Percentiles rank a stretch among this genome's conserved stretches.
phyloP scores from a whole-genome alignment of 2,113 vertebrate genomes.

The Macaca nemestrina region DNA sequence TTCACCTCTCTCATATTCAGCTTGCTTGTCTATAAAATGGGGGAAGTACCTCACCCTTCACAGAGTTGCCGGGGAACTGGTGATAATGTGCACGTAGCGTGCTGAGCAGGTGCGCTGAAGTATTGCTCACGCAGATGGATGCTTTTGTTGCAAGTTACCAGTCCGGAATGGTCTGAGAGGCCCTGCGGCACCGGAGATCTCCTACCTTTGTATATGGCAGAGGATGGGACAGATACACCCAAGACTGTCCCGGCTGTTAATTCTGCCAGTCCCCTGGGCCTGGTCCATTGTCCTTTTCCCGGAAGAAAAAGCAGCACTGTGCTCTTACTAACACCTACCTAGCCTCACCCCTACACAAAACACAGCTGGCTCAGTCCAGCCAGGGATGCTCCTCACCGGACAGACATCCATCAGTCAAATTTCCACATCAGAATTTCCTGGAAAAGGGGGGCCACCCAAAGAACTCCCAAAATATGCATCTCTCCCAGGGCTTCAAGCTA shows the following conservation, averaged over 20 bases:
- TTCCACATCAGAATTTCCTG: conserved; percentile 54
- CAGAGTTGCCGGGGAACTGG: background rate
- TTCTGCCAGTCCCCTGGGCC: background rate
- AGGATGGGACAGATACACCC: background rate
- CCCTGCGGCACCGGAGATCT: background rate
- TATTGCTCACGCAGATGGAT: background rate
- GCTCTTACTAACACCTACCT: background rate
- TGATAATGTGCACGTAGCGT: background rate
- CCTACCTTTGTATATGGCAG: background rate
- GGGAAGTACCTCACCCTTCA: background rate
- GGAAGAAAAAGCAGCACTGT: background rate
- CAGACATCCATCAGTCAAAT: background rate
- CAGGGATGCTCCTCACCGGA: background rate
- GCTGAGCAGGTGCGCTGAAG: background rate
- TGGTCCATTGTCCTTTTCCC: background rate
- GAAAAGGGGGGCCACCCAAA: conserved; percentile 27
- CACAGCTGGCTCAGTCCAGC: background rate
- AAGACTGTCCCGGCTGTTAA: background rate
- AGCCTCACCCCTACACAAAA: background rate
- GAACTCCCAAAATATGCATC: background rate
- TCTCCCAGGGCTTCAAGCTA: background rate
- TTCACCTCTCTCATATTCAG: background rate
- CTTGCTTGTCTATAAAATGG: background rate
- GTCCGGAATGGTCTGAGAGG: background rate
- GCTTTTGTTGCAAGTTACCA: background rate